Base-by-base conservation (phyloP, 2,797 vertebrate species). In the Poeciliopsis gracilis region DNA sequence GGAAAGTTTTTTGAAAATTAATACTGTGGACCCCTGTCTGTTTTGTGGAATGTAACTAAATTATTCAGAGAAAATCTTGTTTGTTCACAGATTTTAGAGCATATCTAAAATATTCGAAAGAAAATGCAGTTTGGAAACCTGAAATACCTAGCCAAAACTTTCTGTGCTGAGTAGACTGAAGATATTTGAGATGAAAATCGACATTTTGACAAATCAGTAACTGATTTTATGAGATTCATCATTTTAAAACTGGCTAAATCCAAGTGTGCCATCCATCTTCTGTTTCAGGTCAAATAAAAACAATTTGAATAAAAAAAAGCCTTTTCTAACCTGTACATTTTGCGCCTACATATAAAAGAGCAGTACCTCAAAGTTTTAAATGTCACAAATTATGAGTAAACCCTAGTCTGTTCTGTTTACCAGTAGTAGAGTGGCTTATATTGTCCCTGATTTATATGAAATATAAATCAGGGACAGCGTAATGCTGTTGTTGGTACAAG, bases 401-500 rank as follows among this genome's bases (percentile, higher is more conserved):
- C 16, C 49, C 0, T 41, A 36, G 25, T 36, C 6, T 2, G 7
- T 12, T 38, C 23, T 7, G 25, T 77, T 79, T 47, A n/a, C 41
- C 51, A 59, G 12, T 2, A 59, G 55, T 30, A 59, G 49, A 11
- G 25, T 33, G 10, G 16, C 9, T 43, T 23, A 61, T 47, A 33
- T 13, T 25, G 41, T n/a, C n/a, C n/a, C n/a, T n/a, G n/a, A n/a
- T n/a, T n/a, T n/a, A n/a, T n/a, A n/a, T n/a, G n/a, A n/a, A n/a
- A n/a, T 53, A 53, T 23, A 33, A 33, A 53, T 53, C 47, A 73
- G 25, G 25, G 47, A 25, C 72, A 23, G 28, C 33, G 10, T 25
- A 69, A 43, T 43, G 38, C 5, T 43, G 38, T 12, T 43, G 66
- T 36, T 67, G 63, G 41, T 38, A 80, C 77, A 78, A 88, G 77